These are phyloP conservation scores for Choristoneura fumiferana DNA, from an alignment of 1,140 invertebrate species.

Conservation along the genomic window DNA sequence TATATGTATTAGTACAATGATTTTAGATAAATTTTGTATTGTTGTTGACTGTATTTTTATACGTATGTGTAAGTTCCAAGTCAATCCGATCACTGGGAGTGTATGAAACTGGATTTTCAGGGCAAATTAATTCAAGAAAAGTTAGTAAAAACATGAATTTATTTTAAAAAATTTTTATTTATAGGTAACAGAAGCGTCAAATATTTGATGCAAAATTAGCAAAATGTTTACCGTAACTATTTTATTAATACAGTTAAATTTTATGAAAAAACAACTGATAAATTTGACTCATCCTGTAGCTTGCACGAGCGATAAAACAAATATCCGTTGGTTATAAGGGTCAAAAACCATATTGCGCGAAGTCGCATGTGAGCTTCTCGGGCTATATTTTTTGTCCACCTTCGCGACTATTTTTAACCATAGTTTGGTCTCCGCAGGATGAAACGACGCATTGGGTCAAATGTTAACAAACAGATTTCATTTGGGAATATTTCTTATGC, in stretches of 20 bases:
- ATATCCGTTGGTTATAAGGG: slow-evolving; percentile 70
- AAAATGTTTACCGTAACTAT: no score
- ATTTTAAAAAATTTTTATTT: no score
- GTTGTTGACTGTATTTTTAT: not conserved
- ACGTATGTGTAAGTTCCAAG: not conserved
- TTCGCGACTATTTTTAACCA: slow-evolving; percentile 62
- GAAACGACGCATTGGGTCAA: slow-evolving; percentile 16
- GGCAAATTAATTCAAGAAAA: no score
- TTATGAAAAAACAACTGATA: no score
- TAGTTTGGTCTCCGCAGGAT: slow-evolving; percentile 44
- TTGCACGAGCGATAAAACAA: slow-evolving; percentile 68
- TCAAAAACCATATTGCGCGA: slow-evolving; percentile 75
- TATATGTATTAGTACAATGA: no score
- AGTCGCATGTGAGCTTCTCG: slow-evolving; percentile 55
- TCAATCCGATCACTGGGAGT: slow-evolving; percentile 2
- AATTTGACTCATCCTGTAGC: slow-evolving; percentile 45
- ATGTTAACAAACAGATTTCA: slow-evolving; percentile 7
- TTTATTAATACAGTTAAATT: no score
- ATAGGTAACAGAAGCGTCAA: no score
- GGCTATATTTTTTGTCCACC: slow-evolving; percentile 68
- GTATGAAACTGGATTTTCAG: slow-evolving; percentile 3
- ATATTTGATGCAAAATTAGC: no score
- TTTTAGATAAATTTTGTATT: not conserved
- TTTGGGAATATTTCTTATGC: not conserved
- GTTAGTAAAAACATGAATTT: no score